These are phyloP conservation scores for Rhodinocichla rosea DNA, from an alignment of 2,113 vertebrate species.

Conservation along the genomic window DNA sequence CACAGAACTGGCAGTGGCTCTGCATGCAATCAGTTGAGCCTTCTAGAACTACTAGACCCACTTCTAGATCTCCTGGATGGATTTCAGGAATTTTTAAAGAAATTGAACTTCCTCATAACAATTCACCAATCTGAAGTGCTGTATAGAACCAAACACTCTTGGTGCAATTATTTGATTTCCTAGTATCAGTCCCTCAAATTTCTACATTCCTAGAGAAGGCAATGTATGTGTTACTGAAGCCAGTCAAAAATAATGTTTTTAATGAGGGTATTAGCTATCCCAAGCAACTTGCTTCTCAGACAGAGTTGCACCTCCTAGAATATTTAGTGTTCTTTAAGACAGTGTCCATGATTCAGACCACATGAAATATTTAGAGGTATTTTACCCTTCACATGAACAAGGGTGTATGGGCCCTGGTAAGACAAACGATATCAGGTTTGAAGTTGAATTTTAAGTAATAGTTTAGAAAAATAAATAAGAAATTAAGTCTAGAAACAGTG, in stretches of 20 bases:
- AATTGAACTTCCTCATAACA: not conserved
- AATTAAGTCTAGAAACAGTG: not conserved
- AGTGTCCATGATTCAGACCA: not conserved
- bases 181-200: not conserved
- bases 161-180: not conserved
- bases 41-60: not conserved
- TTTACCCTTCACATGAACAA: not conserved
- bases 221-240: not conserved
- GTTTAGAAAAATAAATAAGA: not conserved
- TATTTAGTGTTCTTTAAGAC: not conserved
- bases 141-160: rapidly evolving
- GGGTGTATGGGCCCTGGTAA: not conserved
- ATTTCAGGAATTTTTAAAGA: not conserved
- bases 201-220: not conserved
- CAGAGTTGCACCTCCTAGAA: not conserved
- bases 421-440: not conserved
- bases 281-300: not conserved
- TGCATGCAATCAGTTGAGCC: not conserved
- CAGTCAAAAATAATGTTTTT: not conserved
- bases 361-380: not conserved
- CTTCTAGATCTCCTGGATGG: not conserved
- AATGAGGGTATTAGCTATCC: not conserved
- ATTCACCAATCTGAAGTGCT: not conserved
- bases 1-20: not conserved
- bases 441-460: not conserved